A percentile compares a stretch with the other conserved stretches of the same genome.
phyloP scores from a whole-genome alignment of 2,113 vertebrate species.

The Poeciliopsis retropinna region DNA sequence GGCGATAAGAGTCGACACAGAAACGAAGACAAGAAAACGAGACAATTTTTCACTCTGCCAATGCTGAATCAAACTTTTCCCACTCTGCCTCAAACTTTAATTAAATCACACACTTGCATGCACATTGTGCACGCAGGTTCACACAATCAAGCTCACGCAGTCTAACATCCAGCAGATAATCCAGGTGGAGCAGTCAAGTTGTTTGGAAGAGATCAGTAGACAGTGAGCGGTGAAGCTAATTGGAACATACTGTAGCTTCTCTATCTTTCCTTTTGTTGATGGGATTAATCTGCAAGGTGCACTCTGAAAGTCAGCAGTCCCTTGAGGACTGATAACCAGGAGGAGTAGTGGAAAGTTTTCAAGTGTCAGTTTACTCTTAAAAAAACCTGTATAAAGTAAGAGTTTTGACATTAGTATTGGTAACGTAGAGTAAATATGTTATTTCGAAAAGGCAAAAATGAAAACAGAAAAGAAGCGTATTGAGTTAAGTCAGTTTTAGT shows the following conservation, averaged over 20 bases:
- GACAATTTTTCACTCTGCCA: conserved; percentile 75
- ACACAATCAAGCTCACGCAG: conserved; percentile 25
- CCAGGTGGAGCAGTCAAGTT: conserved; percentile 61
- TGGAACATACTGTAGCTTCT: conserved; percentile 50
- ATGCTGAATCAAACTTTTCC: conserved; percentile 75
- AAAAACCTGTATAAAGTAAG: neutral
- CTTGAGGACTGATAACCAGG: conserved; percentile 18
- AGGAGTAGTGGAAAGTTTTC: conserved; percentile 20
- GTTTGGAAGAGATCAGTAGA: conserved; percentile 62
- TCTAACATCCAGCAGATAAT: conserved; percentile 64
- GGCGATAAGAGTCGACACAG: conserved; percentile 75
- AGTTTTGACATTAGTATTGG: neutral
- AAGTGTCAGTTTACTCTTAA: conserved; percentile 19
- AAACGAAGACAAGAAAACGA: conserved; percentile 79
- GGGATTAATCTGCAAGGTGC: conserved; percentile 61
- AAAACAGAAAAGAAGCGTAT: too few relatives aligned
- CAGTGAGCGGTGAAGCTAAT: conserved; percentile 46
- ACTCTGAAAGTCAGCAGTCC: conserved; percentile 41
- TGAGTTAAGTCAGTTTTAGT: too few relatives aligned
- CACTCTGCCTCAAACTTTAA: conserved; percentile 74
- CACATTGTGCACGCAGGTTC: conserved; percentile 50
- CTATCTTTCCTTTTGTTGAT: conserved; percentile 49
- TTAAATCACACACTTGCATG: conserved; percentile 79
- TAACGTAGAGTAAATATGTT: too few relatives aligned
- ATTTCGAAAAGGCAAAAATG: too few relatives aligned